Evolutionary conservation across 2,797 vertebrate species (phyloP).

Genomic region (Syngnathus rostellatus): DNA sequence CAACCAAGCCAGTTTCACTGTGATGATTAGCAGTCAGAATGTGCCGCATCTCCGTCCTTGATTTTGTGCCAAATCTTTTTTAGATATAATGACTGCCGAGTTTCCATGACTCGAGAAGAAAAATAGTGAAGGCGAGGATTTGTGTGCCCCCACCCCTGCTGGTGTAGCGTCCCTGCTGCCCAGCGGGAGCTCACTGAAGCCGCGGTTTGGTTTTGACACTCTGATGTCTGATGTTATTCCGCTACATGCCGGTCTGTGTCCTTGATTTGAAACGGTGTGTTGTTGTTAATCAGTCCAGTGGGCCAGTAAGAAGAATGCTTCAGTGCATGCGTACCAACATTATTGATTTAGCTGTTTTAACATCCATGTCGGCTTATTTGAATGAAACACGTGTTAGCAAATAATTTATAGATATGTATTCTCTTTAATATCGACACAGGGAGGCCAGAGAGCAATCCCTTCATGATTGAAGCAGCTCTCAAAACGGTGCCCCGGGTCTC

Average conservation of each 20-base stretch:
- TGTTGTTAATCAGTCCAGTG: slow-evolving; percentile 34
- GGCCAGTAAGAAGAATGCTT: slow-evolving; percentile 15
- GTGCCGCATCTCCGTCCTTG: slow-evolving; percentile 56
- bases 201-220: slow-evolving; percentile 55
- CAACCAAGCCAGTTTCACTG: slow-evolving; percentile 44
- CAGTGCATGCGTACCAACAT: slow-evolving; percentile 29
- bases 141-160: slow-evolving; percentile 31
- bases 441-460: slow-evolving; percentile 19
- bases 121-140: slow-evolving; percentile 27
- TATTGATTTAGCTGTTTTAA: slow-evolving; percentile 45
- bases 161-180: slow-evolving; percentile 26
- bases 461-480: slow-evolving; percentile 17
- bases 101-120: slow-evolving; percentile 32
- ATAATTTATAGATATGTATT: slow-evolving; percentile 29
- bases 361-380: slow-evolving; percentile 35
- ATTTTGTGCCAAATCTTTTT: slow-evolving; percentile 59
- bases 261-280: slow-evolving; percentile 54
- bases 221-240: slow-evolving; percentile 48
- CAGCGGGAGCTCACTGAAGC: slow-evolving; percentile 45
- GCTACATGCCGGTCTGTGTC: slow-evolving; percentile 60
- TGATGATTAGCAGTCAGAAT: slow-evolving; percentile 58
- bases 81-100: slow-evolving; percentile 59
- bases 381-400: slow-evolving; percentile 32
- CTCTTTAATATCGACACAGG: slow-evolving; percentile 14
- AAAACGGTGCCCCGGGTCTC: slow-evolving; percentile 22